Percentiles rank a stretch among this genome's conserved stretches.
These are phyloP conservation scores for Blera fallax DNA, from an alignment of 2,888 invertebrate species.

Conservation along the genomic window DNA sequence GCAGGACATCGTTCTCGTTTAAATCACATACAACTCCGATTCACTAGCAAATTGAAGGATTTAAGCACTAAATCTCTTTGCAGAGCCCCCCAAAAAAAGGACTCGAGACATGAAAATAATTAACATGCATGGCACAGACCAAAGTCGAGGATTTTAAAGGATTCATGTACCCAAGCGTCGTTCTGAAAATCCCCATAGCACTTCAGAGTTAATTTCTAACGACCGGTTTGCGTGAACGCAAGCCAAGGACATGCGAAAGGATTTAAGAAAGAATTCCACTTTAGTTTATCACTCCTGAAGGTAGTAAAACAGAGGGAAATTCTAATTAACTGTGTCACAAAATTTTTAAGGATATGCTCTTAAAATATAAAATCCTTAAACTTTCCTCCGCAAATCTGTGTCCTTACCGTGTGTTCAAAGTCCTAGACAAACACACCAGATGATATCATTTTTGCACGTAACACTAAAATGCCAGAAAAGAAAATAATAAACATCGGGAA, in stretches of 20 bases:
- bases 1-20: neutral
- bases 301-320: conserved; percentile 20
- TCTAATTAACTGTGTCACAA: conserved; percentile 43
- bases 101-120: conserved; percentile 19
- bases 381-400: neutral
- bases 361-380: neutral
- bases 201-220: neutral
- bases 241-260: conserved; percentile 5
- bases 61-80: conserved; percentile 32
- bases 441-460: conserved; percentile 39
- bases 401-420: neutral
- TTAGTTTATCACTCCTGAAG: conserved; percentile 10
- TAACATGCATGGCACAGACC: conserved; percentile 37
- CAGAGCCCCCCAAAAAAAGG: neutral
- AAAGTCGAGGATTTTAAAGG: conserved; percentile 4
- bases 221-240: neutral
- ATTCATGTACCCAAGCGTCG: neutral
- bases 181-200: neutral
- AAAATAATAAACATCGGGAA: neutral
- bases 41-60: conserved; percentile 26
- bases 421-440: conserved; percentile 33
- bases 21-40: conserved; percentile 6
- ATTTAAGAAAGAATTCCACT: neutral
- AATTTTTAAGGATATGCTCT: neutral
- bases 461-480: conserved; percentile 15